Evolutionary conservation across 2,888 invertebrate genomes (phyloP), one percentile per base, ranked within the genome.

Genomic region (Ethmia dodecea): DNA sequence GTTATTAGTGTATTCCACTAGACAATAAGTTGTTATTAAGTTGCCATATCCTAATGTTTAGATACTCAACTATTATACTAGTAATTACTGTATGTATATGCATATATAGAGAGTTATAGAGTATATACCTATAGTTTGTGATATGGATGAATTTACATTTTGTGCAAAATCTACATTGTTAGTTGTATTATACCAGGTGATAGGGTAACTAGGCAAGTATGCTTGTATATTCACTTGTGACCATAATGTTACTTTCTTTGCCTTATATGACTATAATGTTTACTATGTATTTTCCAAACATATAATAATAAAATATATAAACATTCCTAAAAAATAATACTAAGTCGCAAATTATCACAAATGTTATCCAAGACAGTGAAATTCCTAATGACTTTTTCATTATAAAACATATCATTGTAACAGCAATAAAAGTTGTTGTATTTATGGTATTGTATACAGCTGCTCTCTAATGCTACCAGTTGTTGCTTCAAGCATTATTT

Each of bases 1-100:
- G 59, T 45, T 61, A 37, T 39, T 66, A 66, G 60, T 56, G 49
- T 74, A 80, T 81, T 83, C 80, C 83, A 81, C 58, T 84, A 84
- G 83, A 84, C 81, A 84, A 84, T 84, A 84, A 83, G 84, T 74
- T 73, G 71, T 75, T 75, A 52, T 75, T 84, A 80, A 80, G 79
- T 84, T 84, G 84, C 83, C 84, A 84, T 84, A 84, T 79, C 80
- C 71, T 80, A 80, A 74, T 76, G 65, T 73, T 79, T 80, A 84
- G 83, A 80, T 80, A 83, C 80, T 84, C 77, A 72, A 75, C 68
- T 71, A 69, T 68, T 75, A 75, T 78, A 77, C 47, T n/a, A 45
- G 18, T 18, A 18, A 18, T 5, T 45, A 59, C 51, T n/a, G 67
- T 67, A 61, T 50, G 55, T 51, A 62, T 60, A 64, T 71, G 73